Evolutionary conservation across 2,113 vertebrate genomes (phyloP).

Genomic region (Laterallus jamaicensis): DNA sequence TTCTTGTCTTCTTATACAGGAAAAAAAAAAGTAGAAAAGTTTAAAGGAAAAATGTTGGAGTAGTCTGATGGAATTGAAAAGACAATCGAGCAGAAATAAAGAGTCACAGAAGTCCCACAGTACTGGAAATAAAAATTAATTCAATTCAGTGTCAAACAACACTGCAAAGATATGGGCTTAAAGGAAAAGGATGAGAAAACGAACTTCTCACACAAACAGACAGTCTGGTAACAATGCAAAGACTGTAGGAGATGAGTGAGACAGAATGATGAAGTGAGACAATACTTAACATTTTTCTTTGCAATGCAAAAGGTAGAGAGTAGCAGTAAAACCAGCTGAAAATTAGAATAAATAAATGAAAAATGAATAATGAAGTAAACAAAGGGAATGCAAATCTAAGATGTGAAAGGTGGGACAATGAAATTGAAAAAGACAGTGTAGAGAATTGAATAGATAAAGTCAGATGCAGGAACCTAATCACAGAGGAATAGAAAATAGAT

Average conservation of each 20-base stretch:
- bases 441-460: slow-evolving; percentile 7
- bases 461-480: not conserved
- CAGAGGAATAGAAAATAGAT: not conserved
- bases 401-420: not conserved
- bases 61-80: not conserved
- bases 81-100: not conserved
- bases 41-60: not conserved
- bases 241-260: not conserved
- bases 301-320: not conserved
- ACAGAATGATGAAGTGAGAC: slow-evolving; percentile 3
- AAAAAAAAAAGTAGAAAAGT: not conserved
- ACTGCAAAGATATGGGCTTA: not conserved
- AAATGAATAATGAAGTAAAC: slow-evolving; percentile 35
- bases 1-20: not conserved
- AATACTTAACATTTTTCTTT: not conserved
- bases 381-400: slow-evolving; percentile 40
- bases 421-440: slow-evolving; percentile 16
- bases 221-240: not conserved
- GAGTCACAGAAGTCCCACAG: not conserved
- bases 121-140: slow-evolving; percentile 15
- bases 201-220: not conserved
- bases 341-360: slow-evolving; percentile 24
- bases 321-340: not conserved
- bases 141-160: not conserved
- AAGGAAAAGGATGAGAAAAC: slow-evolving; percentile 2